Conservation (phyloP, 2,888 invertebrate species). For the Cheilosia scutellata region DNA sequence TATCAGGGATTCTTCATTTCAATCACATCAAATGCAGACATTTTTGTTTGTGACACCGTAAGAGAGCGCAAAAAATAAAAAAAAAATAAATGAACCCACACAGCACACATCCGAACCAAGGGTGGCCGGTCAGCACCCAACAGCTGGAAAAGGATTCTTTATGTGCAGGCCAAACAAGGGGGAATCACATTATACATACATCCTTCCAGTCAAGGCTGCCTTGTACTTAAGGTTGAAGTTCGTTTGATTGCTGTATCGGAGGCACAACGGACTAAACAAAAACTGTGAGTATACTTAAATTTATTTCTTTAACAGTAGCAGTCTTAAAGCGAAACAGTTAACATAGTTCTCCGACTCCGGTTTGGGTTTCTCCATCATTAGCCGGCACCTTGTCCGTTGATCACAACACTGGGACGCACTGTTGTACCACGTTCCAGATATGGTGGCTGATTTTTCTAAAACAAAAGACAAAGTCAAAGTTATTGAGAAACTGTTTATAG, state of each 20-base stretch:
- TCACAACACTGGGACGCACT: conserved; percentile 1
- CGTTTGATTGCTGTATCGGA: conserved; percentile 27
- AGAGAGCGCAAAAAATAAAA: conserved; percentile 58
- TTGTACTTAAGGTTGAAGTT: conserved; percentile 37
- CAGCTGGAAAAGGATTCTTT: conserved; percentile 33
- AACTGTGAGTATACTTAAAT: conserved; percentile 24
- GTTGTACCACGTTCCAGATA: conserved; percentile 43
- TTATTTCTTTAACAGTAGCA: conserved; percentile 54
- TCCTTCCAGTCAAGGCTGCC: conserved; percentile 13
- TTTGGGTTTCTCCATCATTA: conserved; percentile 9
- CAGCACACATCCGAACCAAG: conserved; percentile 9
- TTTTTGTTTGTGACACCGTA: conserved; percentile 78
- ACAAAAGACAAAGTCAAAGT: background rate
- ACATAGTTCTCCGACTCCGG: conserved; percentile 18
- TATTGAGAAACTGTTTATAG: too few species aligned
- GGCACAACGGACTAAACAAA: conserved; percentile 34
- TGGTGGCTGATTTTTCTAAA: conserved; percentile 24
- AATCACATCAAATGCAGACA: conserved; percentile 79
- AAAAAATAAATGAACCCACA: conserved; percentile 19
- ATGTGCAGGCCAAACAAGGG: conserved; percentile 43
- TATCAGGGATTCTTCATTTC: conserved; percentile 79
- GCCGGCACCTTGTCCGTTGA: background rate
- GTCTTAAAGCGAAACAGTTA: conserved; percentile 59
- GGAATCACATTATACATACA: conserved; percentile 15
- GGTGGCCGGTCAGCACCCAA: conserved; percentile 22